Evolutionary conservation across 1,140 invertebrate genomes (phyloP).

Genomic region (Nylanderia fulva): DNA sequence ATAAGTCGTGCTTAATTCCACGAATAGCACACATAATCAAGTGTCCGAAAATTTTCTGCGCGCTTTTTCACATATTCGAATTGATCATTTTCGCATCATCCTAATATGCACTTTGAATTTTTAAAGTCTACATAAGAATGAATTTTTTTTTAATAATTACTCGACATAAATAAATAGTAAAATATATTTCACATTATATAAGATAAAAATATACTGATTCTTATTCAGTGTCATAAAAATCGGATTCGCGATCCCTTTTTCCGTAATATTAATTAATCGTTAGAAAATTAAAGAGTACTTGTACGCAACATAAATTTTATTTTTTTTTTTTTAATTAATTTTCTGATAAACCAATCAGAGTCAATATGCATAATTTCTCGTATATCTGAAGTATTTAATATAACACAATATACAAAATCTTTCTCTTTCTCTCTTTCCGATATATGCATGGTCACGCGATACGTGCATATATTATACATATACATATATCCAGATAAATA

Average conservation of each 20-base stretch:
- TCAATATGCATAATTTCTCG: neutral
- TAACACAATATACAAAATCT: neutral
- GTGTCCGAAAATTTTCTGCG: neutral
- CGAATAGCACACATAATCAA: neutral
- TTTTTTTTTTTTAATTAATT: neutral
- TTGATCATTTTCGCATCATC: neutral
- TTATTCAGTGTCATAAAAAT: neutral
- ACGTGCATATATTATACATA: too few species aligned
- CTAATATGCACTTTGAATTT: neutral
- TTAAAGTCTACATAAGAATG: neutral
- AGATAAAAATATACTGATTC: neutral
- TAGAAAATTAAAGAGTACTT: neutral
- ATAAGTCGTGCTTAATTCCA: neutral
- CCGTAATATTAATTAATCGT: neutral
- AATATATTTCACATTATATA: neutral
- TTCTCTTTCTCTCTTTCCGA: neutral
- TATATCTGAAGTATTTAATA: neutral
- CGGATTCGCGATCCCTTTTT: neutral
- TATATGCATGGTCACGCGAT: constrained; percentile 4
- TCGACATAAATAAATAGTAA: neutral
- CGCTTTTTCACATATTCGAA: neutral
- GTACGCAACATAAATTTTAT: neutral
- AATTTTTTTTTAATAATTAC: neutral
- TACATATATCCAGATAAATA: neutral
- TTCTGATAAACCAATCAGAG: neutral